A percentile compares a stretch with the other conserved stretches of the same genome.
Conservation (phyloP, 2,113 vertebrate species). For the Limanda limanda region DNA sequence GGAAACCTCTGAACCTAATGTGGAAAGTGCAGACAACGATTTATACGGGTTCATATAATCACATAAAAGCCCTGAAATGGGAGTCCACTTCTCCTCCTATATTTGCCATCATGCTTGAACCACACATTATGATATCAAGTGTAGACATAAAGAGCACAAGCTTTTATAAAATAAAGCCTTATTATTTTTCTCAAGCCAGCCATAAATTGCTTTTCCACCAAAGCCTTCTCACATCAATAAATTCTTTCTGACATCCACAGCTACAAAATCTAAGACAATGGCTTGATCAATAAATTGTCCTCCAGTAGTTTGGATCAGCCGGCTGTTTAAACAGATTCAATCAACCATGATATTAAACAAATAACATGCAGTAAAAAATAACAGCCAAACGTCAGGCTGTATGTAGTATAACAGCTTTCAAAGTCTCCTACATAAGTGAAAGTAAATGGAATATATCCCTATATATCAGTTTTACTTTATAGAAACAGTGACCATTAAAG, state of each 20-base stretch:
- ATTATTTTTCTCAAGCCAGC: slow-evolving; percentile 22
- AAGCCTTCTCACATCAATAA: slow-evolving; percentile 25
- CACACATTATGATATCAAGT: background rate
- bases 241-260: slow-evolving; percentile 24
- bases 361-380: background rate
- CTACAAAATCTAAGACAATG: slow-evolving; percentile 25
- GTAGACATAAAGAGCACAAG: background rate
- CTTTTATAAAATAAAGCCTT: slow-evolving; percentile 1
- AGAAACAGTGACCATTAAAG: background rate
- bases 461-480: background rate
- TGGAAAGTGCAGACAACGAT: slow-evolving; percentile 1
- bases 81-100: background rate
- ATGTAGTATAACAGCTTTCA: slow-evolving; percentile 1
- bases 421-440: background rate
- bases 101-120: background rate
- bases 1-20: too few species aligned
- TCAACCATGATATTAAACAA: background rate
- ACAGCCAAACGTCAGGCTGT: background rate
- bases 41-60: background rate
- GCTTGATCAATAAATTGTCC: slow-evolving; percentile 44
- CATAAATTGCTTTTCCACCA: background rate
- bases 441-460: background rate
- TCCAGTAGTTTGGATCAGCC: slow-evolving; percentile 26
- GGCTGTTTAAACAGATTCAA: slow-evolving; percentile 18
- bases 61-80: slow-evolving; percentile 1